phyloP scores from a whole-genome alignment of 2,888 invertebrate species.

The Eretmocerus hayati region DNA sequence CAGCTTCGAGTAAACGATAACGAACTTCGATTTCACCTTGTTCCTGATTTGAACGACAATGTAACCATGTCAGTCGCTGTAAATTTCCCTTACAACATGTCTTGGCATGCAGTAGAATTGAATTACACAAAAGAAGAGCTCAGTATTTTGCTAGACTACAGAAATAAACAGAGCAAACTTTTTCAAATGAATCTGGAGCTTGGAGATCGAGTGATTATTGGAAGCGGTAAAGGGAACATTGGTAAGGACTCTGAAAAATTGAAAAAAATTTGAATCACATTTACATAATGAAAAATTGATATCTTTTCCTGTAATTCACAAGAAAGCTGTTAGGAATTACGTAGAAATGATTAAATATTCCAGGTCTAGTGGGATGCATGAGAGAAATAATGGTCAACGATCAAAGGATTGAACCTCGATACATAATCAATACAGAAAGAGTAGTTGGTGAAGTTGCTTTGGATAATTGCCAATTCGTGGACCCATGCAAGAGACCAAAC shows the following conservation, averaged over 20 bases:
- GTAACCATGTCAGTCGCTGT: slow-evolving; percentile 72
- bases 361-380: slow-evolving; percentile 87
- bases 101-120: slow-evolving; percentile 78
- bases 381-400: slow-evolving; percentile 81
- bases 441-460: slow-evolving; percentile 84
- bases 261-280: slow-evolving; percentile 6
- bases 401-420: slow-evolving; percentile 70
- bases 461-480: slow-evolving; percentile 83
- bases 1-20: slow-evolving; percentile 75
- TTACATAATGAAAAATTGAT: neutral
- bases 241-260: slow-evolving; percentile 26
- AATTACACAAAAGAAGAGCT: slow-evolving; percentile 70
- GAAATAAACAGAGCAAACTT: slow-evolving; percentile 63
- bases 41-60: slow-evolving; percentile 68
- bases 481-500: slow-evolving; percentile 81
- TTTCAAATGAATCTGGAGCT: slow-evolving; percentile 62
- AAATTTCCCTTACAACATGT: slow-evolving; percentile 70
- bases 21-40: slow-evolving; percentile 76
- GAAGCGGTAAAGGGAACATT: slow-evolving; percentile 65
- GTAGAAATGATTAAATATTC: slow-evolving; percentile 21
- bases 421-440: slow-evolving; percentile 72
- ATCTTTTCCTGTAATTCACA: neutral
- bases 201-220: slow-evolving; percentile 67
- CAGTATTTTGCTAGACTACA: slow-evolving; percentile 68
- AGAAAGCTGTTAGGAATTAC: neutral